Percentiles rank a stretch among this genome's conserved stretches.
These are phyloP conservation scores for Aselliscus stoliczkanus DNA, from an alignment of 2,797 vertebrate species.

Conservation along the genomic window DNA sequence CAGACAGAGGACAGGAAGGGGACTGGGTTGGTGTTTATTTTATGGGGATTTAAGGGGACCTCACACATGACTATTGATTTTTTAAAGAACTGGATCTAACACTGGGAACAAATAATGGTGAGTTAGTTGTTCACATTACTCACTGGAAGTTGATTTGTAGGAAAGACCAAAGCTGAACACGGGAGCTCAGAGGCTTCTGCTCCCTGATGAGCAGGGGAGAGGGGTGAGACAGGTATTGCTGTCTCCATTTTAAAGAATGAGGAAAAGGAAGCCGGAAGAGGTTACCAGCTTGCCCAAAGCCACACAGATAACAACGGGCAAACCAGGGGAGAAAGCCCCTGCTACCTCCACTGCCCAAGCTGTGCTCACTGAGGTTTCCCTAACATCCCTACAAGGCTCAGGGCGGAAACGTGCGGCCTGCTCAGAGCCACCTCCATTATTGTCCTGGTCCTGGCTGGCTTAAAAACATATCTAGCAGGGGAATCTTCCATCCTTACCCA, in stretches of 20 bases:
- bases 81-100: conserved; percentile 55
- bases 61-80: conserved; percentile 48
- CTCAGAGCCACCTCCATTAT: background rate
- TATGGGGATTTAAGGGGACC: background rate
- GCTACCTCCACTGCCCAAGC: background rate
- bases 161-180: conserved; percentile 17
- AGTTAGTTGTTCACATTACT: conserved; percentile 56
- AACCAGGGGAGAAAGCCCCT: background rate
- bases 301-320: background rate
- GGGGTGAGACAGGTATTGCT: background rate
- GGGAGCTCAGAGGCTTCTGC: background rate
- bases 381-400: background rate
- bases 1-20: background rate
- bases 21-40: background rate
- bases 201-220: background rate
- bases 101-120: conserved; percentile 41
- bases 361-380: background rate
- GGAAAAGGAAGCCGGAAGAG: background rate
- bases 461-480: background rate
- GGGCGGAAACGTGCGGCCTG: background rate
- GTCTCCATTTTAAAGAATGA: background rate
- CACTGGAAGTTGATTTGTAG: conserved; percentile 35
- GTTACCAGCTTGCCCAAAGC: background rate
- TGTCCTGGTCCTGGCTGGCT: background rate
- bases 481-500: background rate